Evolutionary conservation across 1,140 invertebrate species (phyloP), one percentile per base, ranked within the genome.

Genomic region (Leptinotarsa lineolata): DNA sequence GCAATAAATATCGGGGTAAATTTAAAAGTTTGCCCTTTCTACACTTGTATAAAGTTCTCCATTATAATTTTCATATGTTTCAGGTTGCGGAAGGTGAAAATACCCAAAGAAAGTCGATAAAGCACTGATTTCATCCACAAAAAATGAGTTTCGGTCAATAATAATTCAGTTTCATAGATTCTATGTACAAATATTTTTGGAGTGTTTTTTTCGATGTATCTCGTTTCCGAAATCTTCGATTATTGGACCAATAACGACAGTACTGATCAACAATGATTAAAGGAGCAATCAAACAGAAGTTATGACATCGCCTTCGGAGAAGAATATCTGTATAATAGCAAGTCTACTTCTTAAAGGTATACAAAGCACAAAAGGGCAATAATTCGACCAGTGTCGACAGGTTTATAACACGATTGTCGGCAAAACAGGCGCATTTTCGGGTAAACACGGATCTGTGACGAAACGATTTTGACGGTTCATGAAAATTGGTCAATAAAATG

Each of bases 201-300:
- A 39, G 30, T 39, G 30, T 2, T 39, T 2, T 39, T 39, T 39
- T 39, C 30, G 11, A 39, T 2, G 3, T 11, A 39, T 39, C 11
- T 39, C 30, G 8, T 2, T 11, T 39, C 8, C 11, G 30, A 39
- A 39, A 11, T 39, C 30, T 39, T 39, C 8, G 8, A 39, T 39
- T 39, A 39, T 39, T 39, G 30, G 11, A 39, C 30, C 30, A 39
- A 39, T 39, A 54, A 54, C 48, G 15, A 54, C 48, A 54, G 15
- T 18, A 54, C n/a, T 54, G 48, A 15, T 54, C 15, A 18, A 54
- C 48, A 54, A 54, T 54, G 48, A 54, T 54, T 54, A 15, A 18
- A 54, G n/a, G n/a, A 54, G n/a, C n/a, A 54, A 54, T 54, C 48
- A 54, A 54, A 54, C 48, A 54, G 48, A 54, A 54, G 48, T 54